A percentile compares a stretch with the other conserved stretches of the same genome.
phyloP scores from a whole-genome alignment of 2,113 vertebrate genomes.

The Burhinus oedicnemus region DNA sequence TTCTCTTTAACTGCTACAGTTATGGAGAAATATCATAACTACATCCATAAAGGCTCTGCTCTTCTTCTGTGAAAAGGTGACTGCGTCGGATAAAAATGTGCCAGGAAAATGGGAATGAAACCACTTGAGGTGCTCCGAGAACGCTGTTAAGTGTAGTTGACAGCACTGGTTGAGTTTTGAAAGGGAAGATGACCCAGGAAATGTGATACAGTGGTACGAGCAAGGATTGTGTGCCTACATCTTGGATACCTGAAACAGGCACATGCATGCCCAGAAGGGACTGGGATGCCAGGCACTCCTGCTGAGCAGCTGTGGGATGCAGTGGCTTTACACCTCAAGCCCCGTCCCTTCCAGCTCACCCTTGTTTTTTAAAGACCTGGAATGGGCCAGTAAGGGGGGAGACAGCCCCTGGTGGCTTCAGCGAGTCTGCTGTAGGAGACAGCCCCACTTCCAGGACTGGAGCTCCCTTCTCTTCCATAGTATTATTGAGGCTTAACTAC shows the following conservation, averaged over 20 bases:
- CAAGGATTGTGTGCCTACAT: not conserved
- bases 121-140: not conserved
- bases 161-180: not conserved
- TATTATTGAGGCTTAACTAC: rapidly evolving
- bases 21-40: rapidly evolving
- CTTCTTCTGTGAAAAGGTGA: not conserved
- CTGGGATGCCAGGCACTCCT: too few relatives aligned
- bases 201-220: rapidly evolving
- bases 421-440: not conserved
- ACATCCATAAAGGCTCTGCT: not conserved
- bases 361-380: not conserved
- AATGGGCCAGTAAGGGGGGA: not conserved
- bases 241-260: not conserved
- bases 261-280: not conserved
- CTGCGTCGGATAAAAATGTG: not conserved
- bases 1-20: not conserved
- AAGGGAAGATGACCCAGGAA: not conserved
- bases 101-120: not conserved
- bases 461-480: not conserved
- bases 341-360: not conserved
- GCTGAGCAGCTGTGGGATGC: too few relatives aligned
- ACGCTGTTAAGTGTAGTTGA: not conserved
- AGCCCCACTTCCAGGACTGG: rapidly evolving
- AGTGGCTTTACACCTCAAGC: not conserved
- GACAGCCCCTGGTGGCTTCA: not conserved